Evolutionary conservation across 2,113 vertebrate species (phyloP).

Genomic region (Brachypodius melanocephalos): DNA sequence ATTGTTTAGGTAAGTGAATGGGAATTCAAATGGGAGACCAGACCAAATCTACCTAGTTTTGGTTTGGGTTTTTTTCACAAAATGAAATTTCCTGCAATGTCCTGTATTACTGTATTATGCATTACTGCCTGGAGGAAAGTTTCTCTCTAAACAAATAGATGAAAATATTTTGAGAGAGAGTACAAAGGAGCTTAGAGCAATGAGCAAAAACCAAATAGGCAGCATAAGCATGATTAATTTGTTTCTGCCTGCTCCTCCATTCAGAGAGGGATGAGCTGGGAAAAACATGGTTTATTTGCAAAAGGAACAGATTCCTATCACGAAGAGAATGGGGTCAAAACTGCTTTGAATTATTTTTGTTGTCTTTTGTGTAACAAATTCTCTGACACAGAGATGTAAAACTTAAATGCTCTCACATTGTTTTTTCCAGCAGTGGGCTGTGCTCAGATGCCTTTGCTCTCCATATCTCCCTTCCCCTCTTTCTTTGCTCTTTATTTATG

Average conservation of each 20-base stretch:
- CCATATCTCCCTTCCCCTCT: neutral
- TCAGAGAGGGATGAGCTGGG: neutral
- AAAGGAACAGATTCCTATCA: neutral
- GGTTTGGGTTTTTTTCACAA: neutral
- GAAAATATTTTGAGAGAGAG: slow-evolving; percentile 41
- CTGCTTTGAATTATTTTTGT: neutral
- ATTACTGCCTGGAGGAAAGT: slow-evolving; percentile 35
- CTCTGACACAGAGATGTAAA: neutral
- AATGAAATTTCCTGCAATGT: slow-evolving; percentile 4
- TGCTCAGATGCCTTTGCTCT: neutral
- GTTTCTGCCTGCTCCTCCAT: neutral
- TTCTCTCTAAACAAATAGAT: slow-evolving; percentile 16
- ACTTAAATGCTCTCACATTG: neutral
- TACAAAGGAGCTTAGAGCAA: slow-evolving; percentile 43
- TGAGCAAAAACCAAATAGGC: slow-evolving; percentile 9
- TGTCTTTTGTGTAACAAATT: neutral
- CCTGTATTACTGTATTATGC: slow-evolving; percentile 8
- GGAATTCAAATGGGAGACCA: slow-evolving; percentile 22
- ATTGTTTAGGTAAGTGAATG: slow-evolving; percentile 33
- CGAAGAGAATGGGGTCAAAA: neutral
- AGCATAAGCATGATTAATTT: neutral
- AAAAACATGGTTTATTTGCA: neutral
- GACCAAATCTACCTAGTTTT: slow-evolving; percentile 2
- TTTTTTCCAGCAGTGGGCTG: neutral
- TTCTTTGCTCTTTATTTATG: neutral